Conservation (phyloP, 2,888 invertebrate species). For the Empis stercorea region DNA sequence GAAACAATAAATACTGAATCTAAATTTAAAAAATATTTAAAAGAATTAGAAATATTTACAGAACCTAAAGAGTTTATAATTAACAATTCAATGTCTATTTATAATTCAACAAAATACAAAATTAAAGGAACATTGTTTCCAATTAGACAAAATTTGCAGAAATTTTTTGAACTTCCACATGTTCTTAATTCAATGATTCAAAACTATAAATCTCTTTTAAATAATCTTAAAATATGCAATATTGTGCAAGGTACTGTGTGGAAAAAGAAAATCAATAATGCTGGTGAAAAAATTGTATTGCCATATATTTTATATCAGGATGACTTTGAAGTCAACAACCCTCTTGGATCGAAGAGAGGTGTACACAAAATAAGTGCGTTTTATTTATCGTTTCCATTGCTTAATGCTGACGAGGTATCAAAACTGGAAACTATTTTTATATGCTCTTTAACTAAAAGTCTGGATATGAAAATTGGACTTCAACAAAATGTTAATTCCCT, state of each 20-base stretch:
- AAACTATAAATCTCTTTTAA: background rate
- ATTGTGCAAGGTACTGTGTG: slow-evolving; percentile 1
- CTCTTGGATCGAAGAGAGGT: slow-evolving; percentile 3
- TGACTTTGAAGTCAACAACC: too few species aligned
- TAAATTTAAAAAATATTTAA: background rate
- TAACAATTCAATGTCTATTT: background rate
- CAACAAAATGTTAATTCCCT: background rate
- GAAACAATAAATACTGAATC: background rate
- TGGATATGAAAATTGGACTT: background rate
- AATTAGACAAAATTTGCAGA: background rate
- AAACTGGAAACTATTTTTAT: slow-evolving; percentile 3
- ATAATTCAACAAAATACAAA: background rate
- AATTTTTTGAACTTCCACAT: slow-evolving; percentile 2
- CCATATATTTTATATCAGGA: slow-evolving; percentile 5
- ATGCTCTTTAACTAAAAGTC: background rate
- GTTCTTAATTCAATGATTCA: slow-evolving; percentile 1
- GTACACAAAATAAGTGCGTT: slow-evolving; percentile 1
- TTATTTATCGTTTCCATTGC: slow-evolving; percentile 1
- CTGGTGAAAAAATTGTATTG: background rate
- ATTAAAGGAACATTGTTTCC: slow-evolving; percentile 1
- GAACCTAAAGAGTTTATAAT: slow-evolving; percentile 5
- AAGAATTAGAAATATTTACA: background rate
- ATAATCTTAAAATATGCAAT: background rate
- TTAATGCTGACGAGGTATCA: background rate
- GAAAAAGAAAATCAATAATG: slow-evolving; percentile 1